Evolutionary conservation across 2,888 invertebrate species (phyloP), one percentile per base, ranked within the genome.

Genomic region (Thereva unica): DNA sequence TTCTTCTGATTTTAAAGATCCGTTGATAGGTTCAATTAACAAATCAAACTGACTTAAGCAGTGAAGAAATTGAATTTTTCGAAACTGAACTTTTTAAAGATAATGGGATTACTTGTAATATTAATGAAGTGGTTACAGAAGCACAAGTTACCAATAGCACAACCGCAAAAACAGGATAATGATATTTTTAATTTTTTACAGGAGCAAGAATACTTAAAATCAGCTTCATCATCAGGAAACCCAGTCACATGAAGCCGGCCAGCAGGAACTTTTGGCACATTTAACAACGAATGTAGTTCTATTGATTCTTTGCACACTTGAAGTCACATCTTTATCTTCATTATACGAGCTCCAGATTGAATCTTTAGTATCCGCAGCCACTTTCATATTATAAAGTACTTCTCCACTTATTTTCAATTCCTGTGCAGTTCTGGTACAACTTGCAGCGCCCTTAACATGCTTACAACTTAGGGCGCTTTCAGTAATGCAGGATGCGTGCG

Each of bases 11-110:
- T n/a, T n/a, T n/a, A n/a, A n/a, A n/a, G n/a, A n/a, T n/a, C n/a
- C n/a, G n/a, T n/a, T n/a, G n/a, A n/a, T n/a, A n/a, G n/a, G n/a
- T 77, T 65, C 77, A 79, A 54, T 67, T 77, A 38, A 79, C 78
- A 2, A 75, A 79, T 71, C 78, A 79, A 70, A 76, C 78, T 38
- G 79, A 79, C 68, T 68, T 79, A 12, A 74, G 75, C 66, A 77
- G 76, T 53, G 76, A 76, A 1, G 78, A 77, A 10, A 75, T 78
- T 47, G 59, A 70, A 57, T 34, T 68, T 35, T 67, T 67, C 34
- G 72, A 72, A 7, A 56, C 64, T 4, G 72, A 73, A 54, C 68
- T 74, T 9, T 72, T 75, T n/a, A 73, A 75, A 12, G n/a, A 38
- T 50, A 72, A 76, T 3, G 76, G 74, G 38, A 75, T 74, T 55